phyloP scores from a whole-genome alignment of 2,113 vertebrate species.

The Sitta europaea region DNA sequence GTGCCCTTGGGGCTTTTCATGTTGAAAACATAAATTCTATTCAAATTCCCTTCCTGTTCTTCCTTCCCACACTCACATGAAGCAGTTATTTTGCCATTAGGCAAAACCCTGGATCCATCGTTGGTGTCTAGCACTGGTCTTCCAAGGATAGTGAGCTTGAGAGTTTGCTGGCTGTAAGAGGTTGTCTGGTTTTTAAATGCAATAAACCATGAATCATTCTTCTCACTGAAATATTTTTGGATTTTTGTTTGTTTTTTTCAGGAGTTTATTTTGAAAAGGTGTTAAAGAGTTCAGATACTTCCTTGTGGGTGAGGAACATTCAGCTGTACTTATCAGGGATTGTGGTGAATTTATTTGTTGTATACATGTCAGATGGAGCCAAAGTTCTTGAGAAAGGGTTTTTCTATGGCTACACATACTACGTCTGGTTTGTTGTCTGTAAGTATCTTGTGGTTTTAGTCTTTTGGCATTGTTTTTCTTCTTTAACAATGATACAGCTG shows the following conservation, averaged over 20 bases:
- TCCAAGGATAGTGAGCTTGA: neutral
- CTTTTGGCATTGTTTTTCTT: neutral
- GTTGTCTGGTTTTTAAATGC: neutral
- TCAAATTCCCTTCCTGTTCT: neutral
- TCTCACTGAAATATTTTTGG: neutral
- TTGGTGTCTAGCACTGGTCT: neutral
- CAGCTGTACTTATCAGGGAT: constrained; percentile 98
- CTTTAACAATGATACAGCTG: neutral
- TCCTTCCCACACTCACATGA: neutral
- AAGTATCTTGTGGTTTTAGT: constrained; percentile 68
- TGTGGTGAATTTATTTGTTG: constrained; percentile 81
- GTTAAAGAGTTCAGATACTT: constrained; percentile 95
- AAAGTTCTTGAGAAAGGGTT: constrained; percentile 89
- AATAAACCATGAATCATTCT: neutral
- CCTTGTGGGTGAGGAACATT: constrained; percentile 98
- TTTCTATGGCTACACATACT: constrained; percentile 91
- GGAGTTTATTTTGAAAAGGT: constrained; percentile 99
- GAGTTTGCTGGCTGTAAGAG: neutral
- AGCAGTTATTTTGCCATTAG: neutral
- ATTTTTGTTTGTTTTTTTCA: constrained; percentile 24
- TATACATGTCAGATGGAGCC: constrained; percentile 82
- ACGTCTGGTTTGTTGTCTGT: constrained; percentile 91
- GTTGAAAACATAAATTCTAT: neutral
- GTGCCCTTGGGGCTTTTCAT: neutral
- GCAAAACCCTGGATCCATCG: neutral